These are phyloP conservation scores for Trachelipus rathkii DNA, from an alignment of 1,140 invertebrate genomes.

Conservation along the genomic window DNA sequence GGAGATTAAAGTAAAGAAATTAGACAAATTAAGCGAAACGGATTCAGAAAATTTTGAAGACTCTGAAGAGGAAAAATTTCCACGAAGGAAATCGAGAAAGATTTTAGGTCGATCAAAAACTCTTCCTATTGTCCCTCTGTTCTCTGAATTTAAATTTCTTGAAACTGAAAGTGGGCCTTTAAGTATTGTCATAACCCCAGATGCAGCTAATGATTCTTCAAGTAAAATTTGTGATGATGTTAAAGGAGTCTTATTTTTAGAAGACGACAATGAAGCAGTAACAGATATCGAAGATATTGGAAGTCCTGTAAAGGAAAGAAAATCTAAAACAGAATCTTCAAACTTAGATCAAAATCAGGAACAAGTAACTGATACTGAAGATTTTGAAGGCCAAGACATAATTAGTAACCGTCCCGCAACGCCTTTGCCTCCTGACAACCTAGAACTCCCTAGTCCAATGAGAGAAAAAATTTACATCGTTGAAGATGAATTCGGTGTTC, in stretches of 20 bases:
- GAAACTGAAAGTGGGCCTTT: constrained; percentile 39
- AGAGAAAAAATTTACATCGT: constrained; percentile 40
- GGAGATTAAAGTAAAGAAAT: neutral
- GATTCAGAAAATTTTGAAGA: constrained; percentile 22
- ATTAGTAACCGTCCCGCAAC: constrained; percentile 31
- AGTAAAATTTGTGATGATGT: constrained; percentile 28
- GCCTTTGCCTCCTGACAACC: constrained; percentile 37
- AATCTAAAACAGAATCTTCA: neutral
- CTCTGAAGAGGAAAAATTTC: constrained; percentile 18
- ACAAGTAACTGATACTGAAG: constrained; percentile 36
- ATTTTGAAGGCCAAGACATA: constrained; percentile 30
- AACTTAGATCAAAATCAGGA: constrained; percentile 2
- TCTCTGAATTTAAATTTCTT: constrained; percentile 39
- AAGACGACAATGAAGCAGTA: constrained; percentile 30
- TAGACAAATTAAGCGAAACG: neutral
- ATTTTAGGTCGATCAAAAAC: neutral
- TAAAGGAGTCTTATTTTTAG: constrained; percentile 36
- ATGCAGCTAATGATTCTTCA: constrained; percentile 25
- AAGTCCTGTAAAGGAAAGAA: constrained; percentile 25
- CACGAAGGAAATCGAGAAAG: neutral
- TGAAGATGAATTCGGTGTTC: constrained; percentile 43
- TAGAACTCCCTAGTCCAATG: constrained; percentile 37
- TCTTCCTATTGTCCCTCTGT: constrained; percentile 26
- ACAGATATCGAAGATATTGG: constrained; percentile 40
- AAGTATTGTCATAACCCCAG: constrained; percentile 41